Conservation (phyloP, 2,888 invertebrate genomes). For the Spatulosminthurus flaviceps region DNA sequence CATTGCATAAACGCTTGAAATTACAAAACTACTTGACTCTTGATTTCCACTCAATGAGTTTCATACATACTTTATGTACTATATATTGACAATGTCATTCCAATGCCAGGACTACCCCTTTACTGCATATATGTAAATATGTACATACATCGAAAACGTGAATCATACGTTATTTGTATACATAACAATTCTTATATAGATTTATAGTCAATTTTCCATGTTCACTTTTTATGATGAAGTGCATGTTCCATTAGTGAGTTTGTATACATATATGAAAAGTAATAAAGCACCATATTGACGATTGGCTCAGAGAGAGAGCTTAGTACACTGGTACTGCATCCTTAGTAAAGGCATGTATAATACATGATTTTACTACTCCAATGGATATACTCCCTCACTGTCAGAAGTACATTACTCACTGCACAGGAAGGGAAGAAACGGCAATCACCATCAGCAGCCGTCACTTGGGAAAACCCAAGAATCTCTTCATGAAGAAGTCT, state of each 20-base stretch:
- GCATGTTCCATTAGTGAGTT: neutral
- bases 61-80: neutral
- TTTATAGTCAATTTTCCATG: neutral
- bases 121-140: neutral
- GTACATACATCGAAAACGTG: neutral
- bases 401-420: neutral
- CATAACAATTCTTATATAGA: neutral
- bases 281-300: neutral
- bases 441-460: slow-evolving; percentile 31
- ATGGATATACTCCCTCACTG: too few relatives aligned
- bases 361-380: neutral
- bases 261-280: neutral
- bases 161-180: neutral
- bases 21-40: slow-evolving; percentile 18
- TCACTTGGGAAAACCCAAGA: slow-evolving; percentile 36
- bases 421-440: slow-evolving; percentile 30
- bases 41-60: slow-evolving; percentile 9
- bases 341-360: neutral
- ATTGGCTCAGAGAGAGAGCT: too few relatives aligned
- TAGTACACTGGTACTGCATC: neutral
- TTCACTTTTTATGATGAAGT: neutral
- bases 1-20: slow-evolving; percentile 7
- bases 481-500: slow-evolving; percentile 22
- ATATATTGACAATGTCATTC: slow-evolving; percentile 9
- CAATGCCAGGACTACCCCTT: neutral